A percentile compares a stretch with the other conserved stretches of the same genome.
phyloP scores from a whole-genome alignment of 2,797 vertebrate species.

The Agapornis canus region DNA sequence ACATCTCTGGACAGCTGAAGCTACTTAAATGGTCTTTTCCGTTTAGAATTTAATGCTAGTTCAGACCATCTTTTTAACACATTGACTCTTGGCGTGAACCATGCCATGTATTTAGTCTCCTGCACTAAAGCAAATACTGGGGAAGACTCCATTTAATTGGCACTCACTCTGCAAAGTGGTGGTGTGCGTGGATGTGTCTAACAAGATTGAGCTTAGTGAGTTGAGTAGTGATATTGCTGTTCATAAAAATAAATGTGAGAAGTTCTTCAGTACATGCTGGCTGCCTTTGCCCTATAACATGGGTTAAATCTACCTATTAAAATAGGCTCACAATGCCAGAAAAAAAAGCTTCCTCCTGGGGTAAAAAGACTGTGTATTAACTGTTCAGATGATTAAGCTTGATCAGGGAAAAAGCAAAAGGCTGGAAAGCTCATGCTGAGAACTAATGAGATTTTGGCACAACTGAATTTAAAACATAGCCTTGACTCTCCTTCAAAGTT shows the following conservation, averaged over 20 bases:
- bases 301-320: slow-evolving; percentile 18
- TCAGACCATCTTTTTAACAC: slow-evolving; percentile 45
- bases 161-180: neutral
- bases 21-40: slow-evolving; percentile 51
- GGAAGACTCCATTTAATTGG: neutral
- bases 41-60: slow-evolving; percentile 12
- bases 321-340: neutral
- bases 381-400: neutral
- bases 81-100: neutral
- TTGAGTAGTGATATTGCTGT: neutral
- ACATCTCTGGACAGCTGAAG: slow-evolving; percentile 29
- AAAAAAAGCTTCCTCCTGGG: slow-evolving; percentile 2
- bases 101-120: neutral
- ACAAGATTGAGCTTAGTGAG: neutral
- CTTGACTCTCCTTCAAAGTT: neutral
- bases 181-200: neutral
- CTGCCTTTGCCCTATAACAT: neutral
- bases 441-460: slow-evolving; percentile 49
- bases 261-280: neutral
- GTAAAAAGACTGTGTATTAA: neutral
- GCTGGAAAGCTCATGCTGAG: neutral
- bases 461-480: neutral
- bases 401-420: slow-evolving; percentile 10
- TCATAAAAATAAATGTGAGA: neutral
- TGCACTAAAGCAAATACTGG: neutral